phyloP scores from a whole-genome alignment of 2,113 vertebrate genomes.

The Thalassarche chlororhynchos region DNA sequence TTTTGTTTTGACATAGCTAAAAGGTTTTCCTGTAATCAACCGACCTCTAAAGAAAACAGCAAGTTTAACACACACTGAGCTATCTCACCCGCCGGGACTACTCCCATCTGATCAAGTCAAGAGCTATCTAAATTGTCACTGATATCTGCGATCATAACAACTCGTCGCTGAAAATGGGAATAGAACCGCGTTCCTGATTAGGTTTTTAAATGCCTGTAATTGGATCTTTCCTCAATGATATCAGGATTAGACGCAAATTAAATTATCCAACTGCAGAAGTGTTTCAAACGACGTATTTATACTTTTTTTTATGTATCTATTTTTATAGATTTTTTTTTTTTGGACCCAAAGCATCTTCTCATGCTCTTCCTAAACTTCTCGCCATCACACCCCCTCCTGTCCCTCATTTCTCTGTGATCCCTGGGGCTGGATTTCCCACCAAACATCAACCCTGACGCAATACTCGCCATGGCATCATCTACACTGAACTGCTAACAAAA shows the following conservation, averaged over 20 bases:
- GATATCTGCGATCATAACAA: neutral
- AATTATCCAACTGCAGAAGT: neutral
- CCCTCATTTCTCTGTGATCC: neutral
- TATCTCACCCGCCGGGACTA: neutral
- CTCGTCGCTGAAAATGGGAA: neutral
- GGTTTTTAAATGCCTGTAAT: neutral
- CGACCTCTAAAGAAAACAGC: neutral
- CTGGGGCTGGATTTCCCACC: neutral
- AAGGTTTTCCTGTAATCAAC: constrained; percentile 24
- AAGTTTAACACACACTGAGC: neutral
- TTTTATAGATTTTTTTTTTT: neutral
- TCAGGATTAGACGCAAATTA: neutral
- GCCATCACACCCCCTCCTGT: neutral
- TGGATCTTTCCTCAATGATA: neutral
- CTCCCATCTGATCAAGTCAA: neutral
- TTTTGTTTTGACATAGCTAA: constrained; percentile 3
- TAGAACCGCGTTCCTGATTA: neutral
- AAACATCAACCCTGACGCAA: neutral
- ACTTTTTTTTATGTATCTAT: too few relatives aligned
- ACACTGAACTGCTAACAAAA: neutral
- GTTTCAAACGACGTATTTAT: fast-evolving
- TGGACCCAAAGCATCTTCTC: neutral
- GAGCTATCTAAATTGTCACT: neutral
- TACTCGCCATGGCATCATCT: fast-evolving
- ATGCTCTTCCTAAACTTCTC: neutral